These are phyloP conservation scores for Nephrotoma guestfalica DNA, from an alignment of 2,888 invertebrate genomes.

Conservation along the genomic window DNA sequence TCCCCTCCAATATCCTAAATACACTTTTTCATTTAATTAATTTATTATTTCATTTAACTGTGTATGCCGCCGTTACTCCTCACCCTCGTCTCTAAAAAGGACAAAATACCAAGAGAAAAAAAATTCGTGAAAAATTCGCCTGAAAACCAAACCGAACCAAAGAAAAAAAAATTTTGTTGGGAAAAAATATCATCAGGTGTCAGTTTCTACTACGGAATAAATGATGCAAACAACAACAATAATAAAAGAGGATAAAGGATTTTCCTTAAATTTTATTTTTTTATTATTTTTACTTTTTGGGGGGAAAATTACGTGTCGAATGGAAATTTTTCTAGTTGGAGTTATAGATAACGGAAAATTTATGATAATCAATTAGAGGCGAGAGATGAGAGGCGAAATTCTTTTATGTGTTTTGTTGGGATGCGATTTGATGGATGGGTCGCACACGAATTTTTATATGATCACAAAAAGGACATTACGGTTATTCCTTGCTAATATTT, in stretches of 20 bases:
- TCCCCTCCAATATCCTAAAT: not conserved
- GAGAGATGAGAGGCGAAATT: not conserved
- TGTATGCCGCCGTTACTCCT: not conserved
- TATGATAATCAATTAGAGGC: not conserved
- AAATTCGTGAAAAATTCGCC: not conserved
- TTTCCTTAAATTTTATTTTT: not conserved
- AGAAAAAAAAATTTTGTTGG: not conserved
- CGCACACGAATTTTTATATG: not conserved
- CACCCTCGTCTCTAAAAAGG: not conserved
- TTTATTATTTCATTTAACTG: not conserved
- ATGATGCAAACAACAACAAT: not conserved
- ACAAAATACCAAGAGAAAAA: not conserved
- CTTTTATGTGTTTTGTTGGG: not conserved
- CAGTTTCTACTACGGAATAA: not conserved
- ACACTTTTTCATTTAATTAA: not conserved
- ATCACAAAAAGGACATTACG: not conserved
- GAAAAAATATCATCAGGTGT: not conserved
- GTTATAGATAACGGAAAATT: not conserved
- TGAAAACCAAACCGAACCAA: not conserved
- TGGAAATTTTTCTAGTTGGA: not conserved
- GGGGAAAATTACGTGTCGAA: not conserved
- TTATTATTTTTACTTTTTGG: not conserved
- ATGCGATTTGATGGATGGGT: not conserved
- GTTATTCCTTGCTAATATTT: not conserved
- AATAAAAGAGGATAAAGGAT: not conserved